Evolutionary conservation across 2,113 vertebrate species (phyloP).

Genomic region (Semnopithecus entellus): DNA sequence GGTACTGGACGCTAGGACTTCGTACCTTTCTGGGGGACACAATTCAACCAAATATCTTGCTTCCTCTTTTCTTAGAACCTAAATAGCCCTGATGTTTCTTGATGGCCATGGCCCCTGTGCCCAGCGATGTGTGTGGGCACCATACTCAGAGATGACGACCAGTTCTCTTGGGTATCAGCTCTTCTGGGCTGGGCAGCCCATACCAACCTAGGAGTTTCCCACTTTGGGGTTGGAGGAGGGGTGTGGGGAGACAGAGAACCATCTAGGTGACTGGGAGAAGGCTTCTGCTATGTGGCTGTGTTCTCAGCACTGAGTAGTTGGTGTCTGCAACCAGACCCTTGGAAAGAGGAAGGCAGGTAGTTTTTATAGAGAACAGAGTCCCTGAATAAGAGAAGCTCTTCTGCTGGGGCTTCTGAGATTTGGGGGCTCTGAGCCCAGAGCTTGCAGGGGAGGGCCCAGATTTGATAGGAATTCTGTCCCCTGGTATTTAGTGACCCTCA

Average conservation of each 20-base stretch:
- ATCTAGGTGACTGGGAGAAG: not conserved
- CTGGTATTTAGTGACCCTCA: not conserved
- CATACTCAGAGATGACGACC: fast-evolving
- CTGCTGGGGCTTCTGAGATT: not conserved
- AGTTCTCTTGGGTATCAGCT: too few relatives aligned
- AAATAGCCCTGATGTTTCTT: not conserved
- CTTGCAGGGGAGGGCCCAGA: not conserved
- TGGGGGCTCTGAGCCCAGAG: not conserved
- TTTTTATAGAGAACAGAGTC: not conserved
- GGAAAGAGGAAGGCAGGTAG: not conserved
- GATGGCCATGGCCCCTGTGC: fast-evolving
- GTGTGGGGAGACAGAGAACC: not conserved
- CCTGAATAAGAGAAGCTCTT: not conserved
- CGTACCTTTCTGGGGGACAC: not conserved
- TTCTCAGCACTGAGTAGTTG: not conserved
- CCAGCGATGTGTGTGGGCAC: fast-evolving
- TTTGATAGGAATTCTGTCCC: not conserved
- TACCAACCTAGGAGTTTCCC: too few relatives aligned
- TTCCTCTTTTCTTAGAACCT: not conserved
- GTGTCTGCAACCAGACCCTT: not conserved
- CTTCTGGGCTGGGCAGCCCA: not conserved
- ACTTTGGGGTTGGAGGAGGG: too few relatives aligned
- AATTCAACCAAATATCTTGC: not conserved
- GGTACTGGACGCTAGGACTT: not conserved
- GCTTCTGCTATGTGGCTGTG: fast-evolving